Percentiles rank a stretch among this genome's conserved stretches.
Conservation (phyloP, 2,113 vertebrate genomes). For the Perca fluviatilis region DNA sequence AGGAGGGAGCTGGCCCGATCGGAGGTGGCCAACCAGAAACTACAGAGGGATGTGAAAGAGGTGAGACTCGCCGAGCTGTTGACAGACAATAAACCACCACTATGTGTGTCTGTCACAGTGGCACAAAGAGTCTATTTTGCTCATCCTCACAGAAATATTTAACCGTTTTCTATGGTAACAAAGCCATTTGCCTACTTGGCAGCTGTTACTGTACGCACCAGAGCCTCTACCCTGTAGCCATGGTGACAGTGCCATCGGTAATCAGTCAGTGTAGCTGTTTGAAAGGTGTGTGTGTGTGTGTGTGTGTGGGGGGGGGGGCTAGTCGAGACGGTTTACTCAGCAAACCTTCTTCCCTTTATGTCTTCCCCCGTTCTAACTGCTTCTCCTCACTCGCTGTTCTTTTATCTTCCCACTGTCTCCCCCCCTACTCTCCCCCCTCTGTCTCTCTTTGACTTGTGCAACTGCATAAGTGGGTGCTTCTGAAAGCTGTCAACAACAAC, state of each 20-base stretch:
- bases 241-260: slow-evolving; percentile 33
- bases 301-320: background rate
- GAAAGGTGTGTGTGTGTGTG: background rate
- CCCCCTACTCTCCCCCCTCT: background rate
- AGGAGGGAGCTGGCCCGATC: slow-evolving; percentile 91
- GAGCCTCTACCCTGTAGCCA: slow-evolving; percentile 35
- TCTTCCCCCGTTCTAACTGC: background rate
- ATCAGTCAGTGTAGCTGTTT: slow-evolving; percentile 26
- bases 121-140: slow-evolving; percentile 39
- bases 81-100: slow-evolving; percentile 36
- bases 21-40: slow-evolving; percentile 91
- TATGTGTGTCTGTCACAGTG: slow-evolving; percentile 36
- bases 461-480: slow-evolving; percentile 22
- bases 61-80: slow-evolving; percentile 70
- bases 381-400: slow-evolving; percentile 1
- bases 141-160: slow-evolving; percentile 25
- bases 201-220: slow-evolving; percentile 31
- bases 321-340: slow-evolving; percentile 13
- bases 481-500: slow-evolving; percentile 57
- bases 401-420: background rate
- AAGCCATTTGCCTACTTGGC: slow-evolving; percentile 56
- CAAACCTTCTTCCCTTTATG: background rate
- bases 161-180: slow-evolving; percentile 59
- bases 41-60: slow-evolving; percentile 94
- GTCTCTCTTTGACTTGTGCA: slow-evolving; percentile 24